Conservation (phyloP, 2,888 invertebrate species). For the Plebejus argus region DNA sequence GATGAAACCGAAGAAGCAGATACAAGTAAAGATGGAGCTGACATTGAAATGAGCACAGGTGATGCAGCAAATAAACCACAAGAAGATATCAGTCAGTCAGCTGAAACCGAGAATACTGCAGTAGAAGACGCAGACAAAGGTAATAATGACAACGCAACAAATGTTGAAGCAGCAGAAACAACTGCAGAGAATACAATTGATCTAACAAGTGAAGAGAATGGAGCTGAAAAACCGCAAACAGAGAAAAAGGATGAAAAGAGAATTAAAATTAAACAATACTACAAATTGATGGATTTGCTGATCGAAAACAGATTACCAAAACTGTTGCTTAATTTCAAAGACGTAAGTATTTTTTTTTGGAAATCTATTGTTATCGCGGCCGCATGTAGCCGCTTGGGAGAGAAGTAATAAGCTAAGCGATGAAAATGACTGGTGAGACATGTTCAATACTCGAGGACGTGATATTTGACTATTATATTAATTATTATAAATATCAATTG, state of each 20-base stretch:
- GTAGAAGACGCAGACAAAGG: neutral
- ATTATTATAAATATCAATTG: no score
- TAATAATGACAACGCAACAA: neutral
- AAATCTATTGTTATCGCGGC: no score
- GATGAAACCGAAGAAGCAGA: neutral
- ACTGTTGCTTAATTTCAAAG: constrained; percentile 50
- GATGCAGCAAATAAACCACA: neutral
- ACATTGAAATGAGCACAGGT: neutral
- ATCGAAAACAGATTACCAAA: constrained; percentile 47
- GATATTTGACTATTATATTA: no score
- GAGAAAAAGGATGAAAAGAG: neutral
- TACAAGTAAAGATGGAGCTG: neutral
- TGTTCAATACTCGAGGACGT: no score
- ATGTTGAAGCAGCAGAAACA: neutral
- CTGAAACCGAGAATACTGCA: neutral
- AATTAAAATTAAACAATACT: constrained; percentile 35
- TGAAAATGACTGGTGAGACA: no score
- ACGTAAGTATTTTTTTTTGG: constrained; percentile 49
- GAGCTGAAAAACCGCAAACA: neutral
- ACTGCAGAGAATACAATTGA: neutral
- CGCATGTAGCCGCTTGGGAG: no score
- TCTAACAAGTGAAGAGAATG: neutral
- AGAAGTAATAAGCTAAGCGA: no score
- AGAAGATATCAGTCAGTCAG: neutral
- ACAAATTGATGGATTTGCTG: constrained; percentile 41